Conservation (phyloP, 2,888 invertebrate species). For the Rhagonycha fulva region DNA sequence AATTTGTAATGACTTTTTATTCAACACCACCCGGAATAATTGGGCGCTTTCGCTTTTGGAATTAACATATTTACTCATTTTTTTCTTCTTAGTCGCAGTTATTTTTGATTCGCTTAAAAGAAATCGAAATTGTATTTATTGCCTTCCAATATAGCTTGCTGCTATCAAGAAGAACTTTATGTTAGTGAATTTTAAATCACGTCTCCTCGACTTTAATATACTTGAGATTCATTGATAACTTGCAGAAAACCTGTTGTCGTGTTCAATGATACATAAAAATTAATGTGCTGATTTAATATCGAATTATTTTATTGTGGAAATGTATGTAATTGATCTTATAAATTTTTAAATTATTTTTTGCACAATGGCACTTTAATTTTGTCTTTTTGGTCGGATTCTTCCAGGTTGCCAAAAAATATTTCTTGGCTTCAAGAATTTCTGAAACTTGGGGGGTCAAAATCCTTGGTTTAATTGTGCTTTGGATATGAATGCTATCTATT, state of each 20-base stretch:
- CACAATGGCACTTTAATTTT: background rate
- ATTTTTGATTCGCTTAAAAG: background rate
- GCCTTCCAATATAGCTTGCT: background rate
- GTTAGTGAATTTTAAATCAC: conserved; percentile 21
- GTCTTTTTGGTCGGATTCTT: background rate
- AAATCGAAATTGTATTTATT: background rate
- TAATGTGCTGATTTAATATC: conserved; percentile 23
- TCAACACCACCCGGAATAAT: background rate
- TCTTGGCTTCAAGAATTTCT: background rate
- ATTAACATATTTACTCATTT: background rate
- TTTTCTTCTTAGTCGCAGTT: background rate
- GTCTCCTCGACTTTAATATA: conserved; percentile 7
- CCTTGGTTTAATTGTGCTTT: background rate
- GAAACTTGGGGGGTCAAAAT: background rate
- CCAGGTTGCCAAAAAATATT: background rate
- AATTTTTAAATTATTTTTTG: conserved; percentile 11
- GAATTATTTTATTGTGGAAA: conserved; percentile 24
- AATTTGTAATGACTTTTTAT: background rate
- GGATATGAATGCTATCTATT: too few relatives aligned
- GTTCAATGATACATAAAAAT: conserved; percentile 14
- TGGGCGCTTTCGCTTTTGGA: background rate
- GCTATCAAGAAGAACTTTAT: conserved; percentile 1
- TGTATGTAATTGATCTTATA: conserved; percentile 20
- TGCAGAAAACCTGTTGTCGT: conserved; percentile 9
- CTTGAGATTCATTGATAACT: conserved; percentile 19